Base-by-base conservation (phyloP, 2,113 vertebrate genomes). In the Rhabdomys dilectus region DNA sequence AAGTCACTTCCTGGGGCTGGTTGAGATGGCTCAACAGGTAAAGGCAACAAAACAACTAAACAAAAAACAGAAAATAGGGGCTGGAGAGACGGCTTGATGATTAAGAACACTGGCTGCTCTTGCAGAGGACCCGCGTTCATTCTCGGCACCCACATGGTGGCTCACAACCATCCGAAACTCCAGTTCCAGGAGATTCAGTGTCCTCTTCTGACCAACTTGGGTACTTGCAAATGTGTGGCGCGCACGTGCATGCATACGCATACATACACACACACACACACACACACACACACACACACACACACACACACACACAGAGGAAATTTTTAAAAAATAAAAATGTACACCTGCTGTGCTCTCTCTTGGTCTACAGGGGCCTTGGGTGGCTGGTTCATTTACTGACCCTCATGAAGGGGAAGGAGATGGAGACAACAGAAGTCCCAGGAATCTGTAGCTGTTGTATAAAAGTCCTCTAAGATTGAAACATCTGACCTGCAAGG, bases 51-150 rank as follows among this genome's bases (percentile, higher is more conserved):
- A 72, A 72, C 68, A n/a, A n/a, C 16, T 66, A 17, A 31, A 31
- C 22, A 26, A 78, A 9, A 53, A 80, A 3, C 31, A 10, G 53
- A 21, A 39, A 16, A 8, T 3, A 15, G 36, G n/a, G 56, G n/a
- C 12, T 62, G 56, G 22, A 15, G 80, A 7, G 36, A 15, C 60
- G 56, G 80, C 22, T 62, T 29, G 31, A 42, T 24, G 15, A 1
- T 1, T 1, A n/a, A 39, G 21, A 24, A 5, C 10, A 56, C 36
- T 1, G 2, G 9, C 4, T 26, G 6, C 77, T 60, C 13, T 58
- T 39, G 12, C 56, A 29, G 12, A 84, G n/a, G 22, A 2, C 56
- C 6, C 15, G 8, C 2, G 2, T 84, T 84, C 34, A 81, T n/a
- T 51, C 76, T 13, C 26, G 3, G 5, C 45, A 81, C 53, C 78